Conservation (phyloP, 1,140 invertebrate species). For the Rhopalosiphum padi region DNA sequence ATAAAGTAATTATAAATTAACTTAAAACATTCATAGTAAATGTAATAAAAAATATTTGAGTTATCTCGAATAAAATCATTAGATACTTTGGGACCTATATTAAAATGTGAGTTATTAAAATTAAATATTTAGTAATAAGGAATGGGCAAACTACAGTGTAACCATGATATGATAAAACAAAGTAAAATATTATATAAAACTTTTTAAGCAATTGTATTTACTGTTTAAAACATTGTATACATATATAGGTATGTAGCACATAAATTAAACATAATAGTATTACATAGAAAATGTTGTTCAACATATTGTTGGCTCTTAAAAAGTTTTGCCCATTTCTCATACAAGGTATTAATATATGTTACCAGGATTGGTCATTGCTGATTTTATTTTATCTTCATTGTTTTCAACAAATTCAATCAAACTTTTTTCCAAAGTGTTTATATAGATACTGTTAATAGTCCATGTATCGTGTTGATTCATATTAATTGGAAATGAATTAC, state of each 20-base stretch:
- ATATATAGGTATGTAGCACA: neutral
- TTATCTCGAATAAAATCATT: neutral
- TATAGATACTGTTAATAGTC: neutral
- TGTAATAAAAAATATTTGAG: neutral
- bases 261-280: neutral
- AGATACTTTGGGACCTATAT: neutral
- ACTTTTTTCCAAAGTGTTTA: neutral
- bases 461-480: neutral
- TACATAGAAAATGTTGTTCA: neutral
- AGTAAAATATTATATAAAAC: neutral
- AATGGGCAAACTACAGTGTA: neutral
- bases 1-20: neutral
- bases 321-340: neutral
- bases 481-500: neutral
- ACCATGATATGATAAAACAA: neutral
- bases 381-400: neutral
- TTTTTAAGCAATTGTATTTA: neutral
- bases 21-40: neutral
- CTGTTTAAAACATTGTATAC: no score
- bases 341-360: neutral
- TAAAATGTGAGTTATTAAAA: neutral
- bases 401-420: neutral
- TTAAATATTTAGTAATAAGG: neutral
- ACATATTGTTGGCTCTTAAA: neutral
- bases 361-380: constrained; percentile 14